Base-by-base conservation (phyloP, 1,140 invertebrate genomes). In the Ips nitidus region DNA sequence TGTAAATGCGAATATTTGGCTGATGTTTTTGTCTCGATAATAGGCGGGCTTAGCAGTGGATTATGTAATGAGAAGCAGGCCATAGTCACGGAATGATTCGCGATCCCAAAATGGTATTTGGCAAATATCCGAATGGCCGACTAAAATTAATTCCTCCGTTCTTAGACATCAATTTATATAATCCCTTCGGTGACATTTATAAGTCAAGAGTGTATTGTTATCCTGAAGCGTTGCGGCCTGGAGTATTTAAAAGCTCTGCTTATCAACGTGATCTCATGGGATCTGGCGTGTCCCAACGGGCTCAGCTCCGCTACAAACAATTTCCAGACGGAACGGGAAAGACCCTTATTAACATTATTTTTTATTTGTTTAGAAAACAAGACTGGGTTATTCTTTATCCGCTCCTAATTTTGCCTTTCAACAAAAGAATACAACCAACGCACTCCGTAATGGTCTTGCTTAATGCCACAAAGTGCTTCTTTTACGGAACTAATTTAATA, bases 121-220 rank as follows among this genome's bases (percentile, higher is more conserved):
- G 75, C 75, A 78, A 78, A 78, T 78, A 76, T 78, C 75, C 77
- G 77, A 76, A 77, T 71, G 69, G 77, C 74, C 75, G 77, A 77
- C 77, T 76, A 71, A 78, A 78, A 78, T 78, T 78, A 78, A 78
- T 78, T 77, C 76, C 76, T 75, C 73, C 72, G 71, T 78, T 77
- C 75, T 74, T 73, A 78, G 74, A 76, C 76, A 77, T 76, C 76
- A 78, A 78, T 78, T 78, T 74, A 75, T 76, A 75, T 73, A 77
- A 77, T 75, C 76, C 77, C 75, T 75, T 76, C 71, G 72, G 75
- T 77, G 77, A 77, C 77, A 76, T 78, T 78, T 78, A 77, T 77
- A 78, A 78, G 77, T 76, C 77, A 78, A 74, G 69, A 75, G 75
- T 78, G 76, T 78, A 78, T 78, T 78, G 77, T 78, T 78, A 77